Evolutionary conservation across 2,113 vertebrate genomes (phyloP).

Genomic region (Catagonus wagneri): DNA sequence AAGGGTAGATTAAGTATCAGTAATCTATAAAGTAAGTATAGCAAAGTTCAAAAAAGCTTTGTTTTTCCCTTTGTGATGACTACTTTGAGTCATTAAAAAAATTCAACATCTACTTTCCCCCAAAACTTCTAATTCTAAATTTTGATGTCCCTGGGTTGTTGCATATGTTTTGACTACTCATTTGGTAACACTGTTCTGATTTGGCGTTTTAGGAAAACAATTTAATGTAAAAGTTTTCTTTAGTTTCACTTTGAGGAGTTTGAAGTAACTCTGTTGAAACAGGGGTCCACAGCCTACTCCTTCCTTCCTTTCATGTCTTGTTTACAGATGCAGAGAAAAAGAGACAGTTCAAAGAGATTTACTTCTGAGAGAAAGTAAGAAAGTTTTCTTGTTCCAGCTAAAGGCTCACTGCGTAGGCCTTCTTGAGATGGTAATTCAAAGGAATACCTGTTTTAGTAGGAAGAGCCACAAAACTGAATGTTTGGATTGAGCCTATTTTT

Average conservation of each 20-base stretch:
- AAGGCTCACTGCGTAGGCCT: neutral
- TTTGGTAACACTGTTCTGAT: neutral
- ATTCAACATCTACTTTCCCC: neutral
- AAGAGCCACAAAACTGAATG: neutral
- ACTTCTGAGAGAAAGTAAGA: neutral
- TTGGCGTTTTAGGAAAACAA: neutral
- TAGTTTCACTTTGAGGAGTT: neutral
- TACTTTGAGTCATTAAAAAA: neutral
- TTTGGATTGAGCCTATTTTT: neutral
- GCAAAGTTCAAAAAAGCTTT: slow-evolving; percentile 1
- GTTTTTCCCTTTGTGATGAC: neutral
- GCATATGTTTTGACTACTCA: neutral
- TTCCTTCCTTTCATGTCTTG: neutral
- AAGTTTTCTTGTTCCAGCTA: neutral
- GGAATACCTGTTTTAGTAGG: neutral
- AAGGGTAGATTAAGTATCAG: neutral
- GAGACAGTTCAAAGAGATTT: neutral
- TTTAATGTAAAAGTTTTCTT: neutral
- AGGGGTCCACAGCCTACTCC: neutral
- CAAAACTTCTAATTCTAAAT: neutral
- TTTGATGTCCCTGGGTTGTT: neutral
- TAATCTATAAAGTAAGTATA: neutral
- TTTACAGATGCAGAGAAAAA: neutral
- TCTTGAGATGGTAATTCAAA: slow-evolving; percentile 5
- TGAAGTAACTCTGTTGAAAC: neutral